Percentiles rank a stretch among this genome's conserved stretches.
phyloP scores from a whole-genome alignment of 2,113 vertebrate genomes.

The Bos indicus region DNA sequence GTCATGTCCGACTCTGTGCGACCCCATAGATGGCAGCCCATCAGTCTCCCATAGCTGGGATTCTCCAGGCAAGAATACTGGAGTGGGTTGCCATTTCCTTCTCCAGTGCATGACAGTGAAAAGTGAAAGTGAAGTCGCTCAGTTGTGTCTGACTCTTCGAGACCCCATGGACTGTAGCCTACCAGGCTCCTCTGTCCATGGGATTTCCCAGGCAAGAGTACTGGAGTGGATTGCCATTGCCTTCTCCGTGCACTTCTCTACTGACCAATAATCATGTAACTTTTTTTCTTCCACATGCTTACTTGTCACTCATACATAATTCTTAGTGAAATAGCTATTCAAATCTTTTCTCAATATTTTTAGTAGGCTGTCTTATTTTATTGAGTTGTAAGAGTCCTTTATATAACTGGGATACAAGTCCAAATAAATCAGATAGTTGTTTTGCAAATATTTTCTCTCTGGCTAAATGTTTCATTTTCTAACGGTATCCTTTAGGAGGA shows the following conservation, averaged over 20 bases:
- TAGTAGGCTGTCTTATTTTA: background rate
- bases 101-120: no score
- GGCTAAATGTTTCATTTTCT: background rate
- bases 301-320: background rate
- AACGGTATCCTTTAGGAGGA: background rate
- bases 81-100: no score
- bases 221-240: no score
- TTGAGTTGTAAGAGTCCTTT: background rate
- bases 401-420: background rate
- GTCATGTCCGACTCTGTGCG: no score
- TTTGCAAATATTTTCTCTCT: background rate
- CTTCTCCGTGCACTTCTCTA: background rate
- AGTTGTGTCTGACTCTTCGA: accelerated
- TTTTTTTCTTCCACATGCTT: background rate
- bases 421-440: background rate
- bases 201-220: no score
- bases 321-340: background rate
- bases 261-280: background rate
- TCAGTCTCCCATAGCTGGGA: no score
- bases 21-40: no score
- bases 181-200: no score
- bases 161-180: no score
- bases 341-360: background rate
- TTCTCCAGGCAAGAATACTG: no score
- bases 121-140: no score